Evolutionary conservation across 2,113 vertebrate genomes (phyloP).

Genomic region (Paraplagusia blochii): DNA sequence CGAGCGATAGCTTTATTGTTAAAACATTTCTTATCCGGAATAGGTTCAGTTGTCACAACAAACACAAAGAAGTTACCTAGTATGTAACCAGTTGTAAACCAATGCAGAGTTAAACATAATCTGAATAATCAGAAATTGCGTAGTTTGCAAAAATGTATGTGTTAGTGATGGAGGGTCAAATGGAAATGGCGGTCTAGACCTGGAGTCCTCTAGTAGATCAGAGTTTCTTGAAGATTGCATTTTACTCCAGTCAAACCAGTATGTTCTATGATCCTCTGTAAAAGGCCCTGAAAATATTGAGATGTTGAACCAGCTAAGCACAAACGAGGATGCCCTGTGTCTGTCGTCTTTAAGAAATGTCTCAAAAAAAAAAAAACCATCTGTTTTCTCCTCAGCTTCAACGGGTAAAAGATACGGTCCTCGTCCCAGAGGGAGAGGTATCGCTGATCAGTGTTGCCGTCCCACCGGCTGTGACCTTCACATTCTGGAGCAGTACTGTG

Average conservation of each 20-base stretch:
- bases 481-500: conserved; percentile 63
- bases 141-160: too few relatives aligned
- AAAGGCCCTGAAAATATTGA: too few relatives aligned
- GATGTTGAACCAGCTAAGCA: too few relatives aligned
- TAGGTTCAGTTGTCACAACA: conserved; percentile 4
- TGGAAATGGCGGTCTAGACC: too few relatives aligned
- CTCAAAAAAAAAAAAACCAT: not conserved
- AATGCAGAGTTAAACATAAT: not conserved
- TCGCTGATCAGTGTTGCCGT: conserved; percentile 62
- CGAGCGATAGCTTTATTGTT: conserved; percentile 41
- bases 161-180: too few relatives aligned
- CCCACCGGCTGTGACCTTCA: conserved; percentile 61
- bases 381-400: not conserved
- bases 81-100: not conserved
- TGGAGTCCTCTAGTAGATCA: too few relatives aligned
- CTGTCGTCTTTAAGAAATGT: too few relatives aligned
- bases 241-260: too few relatives aligned
- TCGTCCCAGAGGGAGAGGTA: conserved; percentile 60
- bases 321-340: too few relatives aligned
- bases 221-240: too few relatives aligned
- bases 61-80: conserved; percentile 1
- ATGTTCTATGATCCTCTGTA: too few relatives aligned
- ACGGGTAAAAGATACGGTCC: conserved; percentile 57
- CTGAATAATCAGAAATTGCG: too few relatives aligned
- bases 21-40: conserved; percentile 47